Evolutionary conservation across 2,888 invertebrate species (phyloP).

Genomic region (Gryllus longicercus): DNA sequence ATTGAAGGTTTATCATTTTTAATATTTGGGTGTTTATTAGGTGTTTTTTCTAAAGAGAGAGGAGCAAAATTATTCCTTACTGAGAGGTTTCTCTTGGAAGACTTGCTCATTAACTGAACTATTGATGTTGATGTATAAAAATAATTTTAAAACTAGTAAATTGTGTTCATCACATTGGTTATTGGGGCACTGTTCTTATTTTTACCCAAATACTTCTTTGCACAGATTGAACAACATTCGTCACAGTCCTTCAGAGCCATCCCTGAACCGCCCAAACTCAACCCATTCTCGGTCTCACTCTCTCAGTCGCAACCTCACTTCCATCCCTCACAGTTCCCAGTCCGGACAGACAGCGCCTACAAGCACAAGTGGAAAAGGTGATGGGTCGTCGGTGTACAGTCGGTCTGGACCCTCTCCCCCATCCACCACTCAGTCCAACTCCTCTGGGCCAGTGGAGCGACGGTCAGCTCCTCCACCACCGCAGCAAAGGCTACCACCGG

Average conservation of each 20-base stretch:
- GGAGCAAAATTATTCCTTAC: no score
- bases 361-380: neutral
- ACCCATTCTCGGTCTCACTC: constrained; percentile 31
- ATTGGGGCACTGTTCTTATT: neutral
- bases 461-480: constrained; percentile 34
- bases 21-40: no score
- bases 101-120: no score
- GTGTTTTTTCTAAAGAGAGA: no score
- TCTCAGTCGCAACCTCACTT: constrained; percentile 29
- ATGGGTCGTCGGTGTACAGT: neutral
- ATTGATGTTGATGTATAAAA: no score
- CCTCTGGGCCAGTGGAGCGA: constrained; percentile 37
- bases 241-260: constrained; percentile 53
- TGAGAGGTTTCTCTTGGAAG: no score
- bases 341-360: neutral
- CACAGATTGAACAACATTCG: constrained; percentile 51
- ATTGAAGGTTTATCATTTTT: no score
- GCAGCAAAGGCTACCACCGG: constrained; percentile 42
- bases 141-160: neutral
- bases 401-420: neutral
- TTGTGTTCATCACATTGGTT: neutral
- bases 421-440: neutral
- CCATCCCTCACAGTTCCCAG: constrained; percentile 18
- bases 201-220: constrained; percentile 30
- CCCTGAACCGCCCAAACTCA: constrained; percentile 48